Base-by-base conservation (phyloP, 2,888 invertebrate species). In the Melinaea menophilus region DNA sequence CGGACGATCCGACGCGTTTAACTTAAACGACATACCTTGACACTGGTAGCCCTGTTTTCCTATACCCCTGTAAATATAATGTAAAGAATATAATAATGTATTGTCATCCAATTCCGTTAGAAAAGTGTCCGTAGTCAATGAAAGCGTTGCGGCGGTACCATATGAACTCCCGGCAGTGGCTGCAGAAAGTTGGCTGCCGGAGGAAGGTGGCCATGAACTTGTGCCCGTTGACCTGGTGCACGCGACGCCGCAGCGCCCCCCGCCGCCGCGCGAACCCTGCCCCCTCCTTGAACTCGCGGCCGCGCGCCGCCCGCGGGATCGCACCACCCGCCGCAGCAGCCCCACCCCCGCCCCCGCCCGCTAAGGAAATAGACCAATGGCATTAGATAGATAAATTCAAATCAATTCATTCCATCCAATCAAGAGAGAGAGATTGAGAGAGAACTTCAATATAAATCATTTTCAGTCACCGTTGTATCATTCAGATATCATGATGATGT, bases 171-270 rank as follows among this genome's bases (percentile, higher is more conserved):
- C 96, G 95, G 92, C 99, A 99, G 92, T 99, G 98, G 81, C 98
- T 98, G 93, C 99, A 99, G 92, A 99, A 99, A 75, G 99, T 99
- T 72, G 99, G 99, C 90, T 99, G 99, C 60, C 98, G 94, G 78
- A 99, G 94, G 91, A 98, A 98, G 71, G 99, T 99, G 72, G 99
- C 99, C 99, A 99, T 99, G 91, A 99, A 99, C 92, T 99, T 99
- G 93, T 99, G 99, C 57, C 99, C 99, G 90, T 97, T 98, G 78
- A 95, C 95, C 92, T 99, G 98, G 91, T 99, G 99, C 75, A 99
- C 98, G 76, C 98, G 94, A 69, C 99, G 94, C 67, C 99, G 94
- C 97, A 99, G 98, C 71, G 99, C 99, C 71, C 99, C 99, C 68
- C 99, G 95, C 66, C 99, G 94, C 71, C 98, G 93, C 90, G 98